Evolutionary conservation across 2,888 invertebrate genomes (phyloP).

Genomic region (Nezara viridula): DNA sequence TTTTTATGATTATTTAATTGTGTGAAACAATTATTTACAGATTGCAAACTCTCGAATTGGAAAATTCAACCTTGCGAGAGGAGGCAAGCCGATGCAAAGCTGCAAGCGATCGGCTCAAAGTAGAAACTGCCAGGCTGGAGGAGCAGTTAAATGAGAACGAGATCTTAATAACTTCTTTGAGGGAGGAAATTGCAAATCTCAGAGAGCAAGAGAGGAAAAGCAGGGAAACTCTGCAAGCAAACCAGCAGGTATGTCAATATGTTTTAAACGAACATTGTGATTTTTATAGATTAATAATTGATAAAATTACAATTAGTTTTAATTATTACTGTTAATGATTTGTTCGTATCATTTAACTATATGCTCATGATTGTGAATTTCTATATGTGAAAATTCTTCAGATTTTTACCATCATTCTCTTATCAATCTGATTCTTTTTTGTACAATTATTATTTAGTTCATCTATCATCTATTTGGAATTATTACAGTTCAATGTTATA

Average conservation of each 20-base stretch:
- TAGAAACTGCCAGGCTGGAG: constrained; percentile 71
- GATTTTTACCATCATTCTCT: too few species aligned
- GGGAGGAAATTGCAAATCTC: constrained; percentile 73
- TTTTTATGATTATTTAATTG: too few species aligned
- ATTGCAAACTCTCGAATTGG: constrained; percentile 78
- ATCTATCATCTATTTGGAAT: too few species aligned
- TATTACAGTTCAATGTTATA: too few species aligned
- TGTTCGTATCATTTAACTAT: too few species aligned
- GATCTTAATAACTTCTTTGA: constrained; percentile 68
- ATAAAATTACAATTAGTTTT: not conserved
- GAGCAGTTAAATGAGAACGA: constrained; percentile 73
- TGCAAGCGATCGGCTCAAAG: constrained; percentile 76
- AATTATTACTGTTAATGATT: too few species aligned
- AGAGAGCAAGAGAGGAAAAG: constrained; percentile 72
- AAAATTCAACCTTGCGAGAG: constrained; percentile 76
- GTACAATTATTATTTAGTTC: too few species aligned
- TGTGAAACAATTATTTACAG: too few species aligned
- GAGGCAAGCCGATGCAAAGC: constrained; percentile 77
- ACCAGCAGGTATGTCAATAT: constrained; percentile 66
- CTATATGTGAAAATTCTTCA: too few species aligned
- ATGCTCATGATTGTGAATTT: too few species aligned
- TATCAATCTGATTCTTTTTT: too few species aligned
- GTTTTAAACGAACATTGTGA: constrained; percentile 64
- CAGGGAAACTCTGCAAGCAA: constrained; percentile 68
- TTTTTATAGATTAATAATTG: constrained; percentile 15